Evolutionary conservation across 2,113 vertebrate species (phyloP).

Genomic region (Hylia prasina): DNA sequence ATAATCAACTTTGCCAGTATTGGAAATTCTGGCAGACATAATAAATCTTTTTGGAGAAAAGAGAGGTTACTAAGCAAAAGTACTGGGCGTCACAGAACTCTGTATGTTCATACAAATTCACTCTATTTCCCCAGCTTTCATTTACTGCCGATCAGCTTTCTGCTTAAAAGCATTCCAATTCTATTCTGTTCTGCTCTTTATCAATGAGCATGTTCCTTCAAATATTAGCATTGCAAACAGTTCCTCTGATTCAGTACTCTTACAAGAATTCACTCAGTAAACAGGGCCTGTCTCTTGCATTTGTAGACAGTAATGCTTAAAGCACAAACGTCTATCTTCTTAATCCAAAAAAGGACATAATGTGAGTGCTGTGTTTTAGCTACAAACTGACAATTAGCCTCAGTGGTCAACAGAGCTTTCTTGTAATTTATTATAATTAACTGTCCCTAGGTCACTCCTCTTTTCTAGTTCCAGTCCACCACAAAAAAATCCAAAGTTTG

Average conservation of each 20-base stretch:
- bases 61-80: not conserved
- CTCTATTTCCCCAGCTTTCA: not conserved
- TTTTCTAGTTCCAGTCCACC: not conserved
- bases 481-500: not conserved
- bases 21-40: not conserved
- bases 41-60: not conserved
- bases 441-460: not conserved
- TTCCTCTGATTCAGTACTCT: not conserved
- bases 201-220: not conserved
- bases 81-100: not conserved
- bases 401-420: not conserved
- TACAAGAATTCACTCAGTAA: slow-evolving; percentile 9
- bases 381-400: not conserved
- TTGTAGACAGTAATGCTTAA: not conserved
- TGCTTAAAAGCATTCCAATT: not conserved
- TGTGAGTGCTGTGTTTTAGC: not conserved
- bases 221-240: slow-evolving; percentile 18
- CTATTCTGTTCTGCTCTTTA: not conserved
- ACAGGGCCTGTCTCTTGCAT: not conserved
- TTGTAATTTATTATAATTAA: not conserved
- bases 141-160: not conserved
- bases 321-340: not conserved
- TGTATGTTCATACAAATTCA: not conserved
- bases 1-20: not conserved
- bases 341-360: slow-evolving; percentile 23